Evolutionary conservation across 2,888 invertebrate species (phyloP).

Genomic region (Tenodera sinensis): DNA sequence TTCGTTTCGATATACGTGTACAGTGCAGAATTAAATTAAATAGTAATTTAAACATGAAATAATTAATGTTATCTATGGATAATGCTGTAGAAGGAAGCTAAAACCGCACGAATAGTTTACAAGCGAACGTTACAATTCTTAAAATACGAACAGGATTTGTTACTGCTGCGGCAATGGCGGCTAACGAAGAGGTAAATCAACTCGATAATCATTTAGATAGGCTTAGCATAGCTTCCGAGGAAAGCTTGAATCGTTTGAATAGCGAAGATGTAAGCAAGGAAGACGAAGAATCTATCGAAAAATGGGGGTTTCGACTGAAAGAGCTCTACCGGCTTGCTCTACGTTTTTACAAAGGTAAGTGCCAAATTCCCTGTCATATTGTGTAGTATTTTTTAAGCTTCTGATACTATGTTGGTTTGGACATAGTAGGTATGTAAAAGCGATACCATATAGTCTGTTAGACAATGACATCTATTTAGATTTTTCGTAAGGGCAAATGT

Average conservation of each 20-base stretch:
- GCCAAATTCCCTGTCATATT: neutral
- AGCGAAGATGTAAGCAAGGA: slow-evolving; percentile 26
- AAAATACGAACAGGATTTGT: neutral
- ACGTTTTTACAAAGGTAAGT: slow-evolving; percentile 88
- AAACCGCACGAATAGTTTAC: neutral
- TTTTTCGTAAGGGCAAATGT: no score
- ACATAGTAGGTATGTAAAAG: no score
- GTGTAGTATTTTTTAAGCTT: neutral
- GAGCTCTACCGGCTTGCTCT: slow-evolving; percentile 88
- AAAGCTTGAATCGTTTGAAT: slow-evolving; percentile 25
- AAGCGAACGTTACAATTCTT: neutral
- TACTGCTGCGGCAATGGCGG: slow-evolving; percentile 24
- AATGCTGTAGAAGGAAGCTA: neutral
- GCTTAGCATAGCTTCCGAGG: slow-evolving; percentile 29
- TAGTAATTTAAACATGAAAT: neutral
- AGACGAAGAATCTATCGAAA: slow-evolving; percentile 26
- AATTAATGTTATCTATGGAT: neutral
- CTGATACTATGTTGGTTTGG: no score
- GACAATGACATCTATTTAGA: no score
- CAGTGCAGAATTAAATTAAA: neutral
- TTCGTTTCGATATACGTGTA: neutral
- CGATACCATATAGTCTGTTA: no score
- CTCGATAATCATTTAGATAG: slow-evolving; percentile 28
- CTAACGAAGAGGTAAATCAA: slow-evolving; percentile 26
- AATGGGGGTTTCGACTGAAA: slow-evolving; percentile 42